phyloP scores from a whole-genome alignment of 2,113 vertebrate genomes.

The Dicaeum eximium region DNA sequence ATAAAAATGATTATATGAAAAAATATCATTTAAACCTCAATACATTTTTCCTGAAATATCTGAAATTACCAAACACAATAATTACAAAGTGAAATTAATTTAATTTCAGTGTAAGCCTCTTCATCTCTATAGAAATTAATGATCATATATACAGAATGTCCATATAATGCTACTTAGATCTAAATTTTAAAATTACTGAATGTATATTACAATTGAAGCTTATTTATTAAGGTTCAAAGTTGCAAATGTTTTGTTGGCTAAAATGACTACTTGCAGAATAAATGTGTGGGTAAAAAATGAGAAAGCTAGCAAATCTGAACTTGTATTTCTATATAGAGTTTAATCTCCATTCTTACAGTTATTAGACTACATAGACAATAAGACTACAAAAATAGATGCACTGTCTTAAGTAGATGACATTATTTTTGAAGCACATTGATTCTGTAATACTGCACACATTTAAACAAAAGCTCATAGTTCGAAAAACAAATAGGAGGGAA shows the following conservation, averaged over 20 bases:
- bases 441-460: background rate
- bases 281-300: background rate
- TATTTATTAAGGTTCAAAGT: background rate
- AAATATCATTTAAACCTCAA: background rate
- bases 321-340: background rate
- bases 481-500: slow-evolving; percentile 41
- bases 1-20: background rate
- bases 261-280: background rate
- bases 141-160: background rate
- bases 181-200: background rate
- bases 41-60: background rate
- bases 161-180: background rate
- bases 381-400: background rate
- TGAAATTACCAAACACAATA: background rate
- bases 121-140: background rate
- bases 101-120: background rate
- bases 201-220: background rate
- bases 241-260: background rate
- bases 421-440: background rate
- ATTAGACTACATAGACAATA: background rate
- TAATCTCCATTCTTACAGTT: background rate
- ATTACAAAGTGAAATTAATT: background rate
- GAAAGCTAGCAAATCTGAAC: background rate
- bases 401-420: background rate
- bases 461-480: slow-evolving; percentile 18